A percentile compares a stretch with the other conserved stretches of the same genome.
These are phyloP conservation scores for Clarias gariepinus DNA, from an alignment of 2,113 vertebrate species.

Conservation along the genomic window DNA sequence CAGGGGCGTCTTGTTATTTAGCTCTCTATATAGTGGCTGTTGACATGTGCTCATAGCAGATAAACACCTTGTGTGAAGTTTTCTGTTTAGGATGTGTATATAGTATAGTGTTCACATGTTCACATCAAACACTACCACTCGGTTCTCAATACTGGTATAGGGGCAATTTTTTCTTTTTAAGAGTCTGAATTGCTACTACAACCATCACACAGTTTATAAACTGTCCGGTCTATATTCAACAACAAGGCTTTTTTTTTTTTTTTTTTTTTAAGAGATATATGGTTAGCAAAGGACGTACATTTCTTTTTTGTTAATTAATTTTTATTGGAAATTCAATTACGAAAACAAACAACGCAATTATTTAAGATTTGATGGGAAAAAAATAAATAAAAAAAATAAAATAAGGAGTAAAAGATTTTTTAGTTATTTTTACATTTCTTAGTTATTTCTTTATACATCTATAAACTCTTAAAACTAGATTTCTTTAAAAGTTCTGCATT, in stretches of 20 bases:
- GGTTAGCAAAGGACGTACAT: not conserved
- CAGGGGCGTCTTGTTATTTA: not conserved
- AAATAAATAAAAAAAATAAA: too few relatives aligned
- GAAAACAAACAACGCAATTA: too few relatives aligned
- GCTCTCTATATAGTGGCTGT: not conserved
- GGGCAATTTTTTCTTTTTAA: not conserved
- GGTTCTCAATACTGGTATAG: not conserved
- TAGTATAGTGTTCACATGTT: not conserved
- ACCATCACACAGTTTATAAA: too few relatives aligned
- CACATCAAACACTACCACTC: not conserved
- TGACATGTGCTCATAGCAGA: not conserved
- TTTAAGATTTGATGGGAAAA: too few relatives aligned
- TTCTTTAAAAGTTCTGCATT: not conserved
- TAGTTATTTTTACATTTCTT: too few relatives aligned
- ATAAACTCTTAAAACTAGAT: not conserved
- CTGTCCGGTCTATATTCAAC: too few relatives aligned
- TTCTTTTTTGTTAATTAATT: too few relatives aligned
- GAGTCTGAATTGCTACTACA: too few relatives aligned
- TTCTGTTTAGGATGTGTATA: not conserved
- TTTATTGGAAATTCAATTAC: too few relatives aligned
- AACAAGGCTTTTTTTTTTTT: not conserved
- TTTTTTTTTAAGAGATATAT: not conserved
- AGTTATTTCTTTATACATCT: too few relatives aligned
- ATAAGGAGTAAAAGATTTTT: too few relatives aligned
- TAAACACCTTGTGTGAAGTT: not conserved